Percentiles rank a stretch among this genome's conserved stretches.
These are phyloP conservation scores for Buceros bicornis DNA, from an alignment of 2,797 vertebrate species.

Conservation along the genomic window DNA sequence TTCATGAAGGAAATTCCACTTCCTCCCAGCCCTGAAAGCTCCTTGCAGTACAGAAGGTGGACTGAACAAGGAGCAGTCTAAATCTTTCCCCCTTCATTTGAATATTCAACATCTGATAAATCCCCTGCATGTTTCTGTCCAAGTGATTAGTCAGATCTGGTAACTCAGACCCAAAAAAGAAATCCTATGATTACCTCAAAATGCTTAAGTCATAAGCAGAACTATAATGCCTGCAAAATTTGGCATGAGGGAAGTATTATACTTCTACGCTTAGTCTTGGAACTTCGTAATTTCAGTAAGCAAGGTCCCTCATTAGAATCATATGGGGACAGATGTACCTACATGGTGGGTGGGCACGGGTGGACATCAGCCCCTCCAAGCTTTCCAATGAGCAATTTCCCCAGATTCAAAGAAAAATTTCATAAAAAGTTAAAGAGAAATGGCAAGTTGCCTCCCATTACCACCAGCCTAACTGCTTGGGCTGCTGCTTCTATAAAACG, in stretches of 20 bases:
- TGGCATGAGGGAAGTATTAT: not conserved
- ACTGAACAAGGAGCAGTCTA: not conserved
- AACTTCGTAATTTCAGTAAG: not conserved
- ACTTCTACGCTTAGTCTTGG: not conserved
- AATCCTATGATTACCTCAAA: not conserved
- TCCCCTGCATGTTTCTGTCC: not conserved
- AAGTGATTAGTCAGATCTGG: not conserved
- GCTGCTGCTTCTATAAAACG: conserved; percentile 59
- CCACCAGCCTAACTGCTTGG: conserved; percentile 8
- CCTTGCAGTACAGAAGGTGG: not conserved
- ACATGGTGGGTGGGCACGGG: conserved; percentile 3
- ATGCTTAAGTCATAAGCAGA: not conserved
- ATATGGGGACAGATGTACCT: conserved; percentile 35
- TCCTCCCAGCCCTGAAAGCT: not conserved
- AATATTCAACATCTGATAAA: not conserved
- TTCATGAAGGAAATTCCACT: not conserved
- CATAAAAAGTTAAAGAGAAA: conserved; percentile 68
- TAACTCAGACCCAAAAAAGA: not conserved
- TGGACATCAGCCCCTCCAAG: conserved; percentile 27
- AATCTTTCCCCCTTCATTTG: not conserved
- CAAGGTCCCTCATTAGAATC: conserved; percentile 25
- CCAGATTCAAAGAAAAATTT: conserved; percentile 61
- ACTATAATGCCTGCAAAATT: not conserved
- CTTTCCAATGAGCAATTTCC: conserved; percentile 66
- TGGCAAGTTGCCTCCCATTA: conserved; percentile 51